Evolutionary conservation across 2,888 invertebrate genomes (phyloP).

Genomic region (Anarsia innoxiella): DNA sequence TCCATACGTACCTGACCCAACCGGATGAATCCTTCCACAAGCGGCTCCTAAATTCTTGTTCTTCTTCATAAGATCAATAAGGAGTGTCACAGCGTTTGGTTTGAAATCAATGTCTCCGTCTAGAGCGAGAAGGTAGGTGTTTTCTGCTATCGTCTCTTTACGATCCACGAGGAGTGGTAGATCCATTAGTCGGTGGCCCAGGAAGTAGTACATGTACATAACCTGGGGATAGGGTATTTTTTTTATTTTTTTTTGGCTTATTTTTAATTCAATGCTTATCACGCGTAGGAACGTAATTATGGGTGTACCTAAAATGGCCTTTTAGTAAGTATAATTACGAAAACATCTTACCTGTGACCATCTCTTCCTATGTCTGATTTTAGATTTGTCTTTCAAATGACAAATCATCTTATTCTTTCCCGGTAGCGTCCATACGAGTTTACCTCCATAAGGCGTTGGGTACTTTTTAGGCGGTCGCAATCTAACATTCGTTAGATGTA

Average conservation of each 20-base stretch:
- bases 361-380: conserved; percentile 91
- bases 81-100: conserved; percentile 83
- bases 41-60: conserved; percentile 88
- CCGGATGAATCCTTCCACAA: conserved; percentile 92
- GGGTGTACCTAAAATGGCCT: too few relatives aligned
- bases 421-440: conserved; percentile 87
- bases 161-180: conserved; percentile 73
- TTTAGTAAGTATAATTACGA: too few relatives aligned
- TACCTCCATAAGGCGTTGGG: conserved; percentile 91
- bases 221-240: conserved; percentile 70
- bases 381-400: conserved; percentile 91
- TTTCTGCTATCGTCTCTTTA: conserved; percentile 82
- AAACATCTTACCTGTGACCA: conserved; percentile 95
- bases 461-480: conserved; percentile 82
- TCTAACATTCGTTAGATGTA: conserved; percentile 78
- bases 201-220: conserved; percentile 95
- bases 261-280: too few relatives aligned
- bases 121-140: conserved; percentile 88
- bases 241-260: too few relatives aligned
- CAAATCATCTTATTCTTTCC: conserved; percentile 89
- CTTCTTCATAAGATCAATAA: conserved; percentile 91
- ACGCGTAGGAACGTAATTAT: too few relatives aligned
- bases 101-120: conserved; percentile 94
- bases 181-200: conserved; percentile 87
- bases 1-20: conserved; percentile 78